Percentiles rank a stretch among this genome's conserved stretches.
phyloP scores from a whole-genome alignment of 2,888 invertebrate genomes.

The Drepana falcataria region DNA sequence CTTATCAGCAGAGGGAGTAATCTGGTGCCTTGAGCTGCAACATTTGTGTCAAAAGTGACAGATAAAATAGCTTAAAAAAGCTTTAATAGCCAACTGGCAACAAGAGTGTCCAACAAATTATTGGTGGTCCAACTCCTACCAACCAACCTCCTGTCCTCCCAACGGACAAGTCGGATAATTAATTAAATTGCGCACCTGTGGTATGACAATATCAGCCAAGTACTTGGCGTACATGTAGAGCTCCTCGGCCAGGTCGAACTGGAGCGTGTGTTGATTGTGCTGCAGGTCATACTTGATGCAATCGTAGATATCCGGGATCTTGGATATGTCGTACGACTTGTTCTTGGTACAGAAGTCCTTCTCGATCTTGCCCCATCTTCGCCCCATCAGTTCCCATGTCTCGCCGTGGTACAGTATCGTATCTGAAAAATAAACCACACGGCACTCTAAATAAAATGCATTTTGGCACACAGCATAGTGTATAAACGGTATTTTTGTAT shows the following conservation, averaged over 20 bases:
- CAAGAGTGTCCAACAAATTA: too few species aligned
- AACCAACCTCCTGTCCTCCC: too few species aligned
- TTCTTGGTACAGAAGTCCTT: slow-evolving; percentile 98
- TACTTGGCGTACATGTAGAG: slow-evolving; percentile 97
- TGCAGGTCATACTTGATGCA: slow-evolving; percentile 99
- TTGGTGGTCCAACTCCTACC: too few species aligned
- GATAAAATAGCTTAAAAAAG: too few species aligned
- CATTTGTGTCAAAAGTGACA: too few species aligned
- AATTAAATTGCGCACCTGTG: slow-evolving; percentile 82
- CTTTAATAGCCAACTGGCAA: too few species aligned
- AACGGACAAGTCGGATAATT: background rate
- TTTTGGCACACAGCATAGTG: too few species aligned
- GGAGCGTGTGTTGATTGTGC: slow-evolving; percentile 97
- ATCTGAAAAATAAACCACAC: slow-evolving; percentile 71
- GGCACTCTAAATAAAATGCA: too few species aligned
- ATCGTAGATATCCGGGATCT: slow-evolving; percentile 99
- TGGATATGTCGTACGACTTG: slow-evolving; percentile 96
- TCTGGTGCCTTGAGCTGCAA: too few species aligned
- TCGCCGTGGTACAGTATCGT: slow-evolving; percentile 98
- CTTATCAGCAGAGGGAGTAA: too few species aligned
- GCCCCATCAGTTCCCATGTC: slow-evolving; percentile 98
- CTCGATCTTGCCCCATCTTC: slow-evolving; percentile 98
- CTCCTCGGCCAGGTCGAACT: slow-evolving; percentile 95
- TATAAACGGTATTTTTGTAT: too few species aligned
- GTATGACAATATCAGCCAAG: slow-evolving; percentile 98